Conservation (phyloP, 2,113 vertebrate genomes). For the Ceyx cyanopectus region DNA sequence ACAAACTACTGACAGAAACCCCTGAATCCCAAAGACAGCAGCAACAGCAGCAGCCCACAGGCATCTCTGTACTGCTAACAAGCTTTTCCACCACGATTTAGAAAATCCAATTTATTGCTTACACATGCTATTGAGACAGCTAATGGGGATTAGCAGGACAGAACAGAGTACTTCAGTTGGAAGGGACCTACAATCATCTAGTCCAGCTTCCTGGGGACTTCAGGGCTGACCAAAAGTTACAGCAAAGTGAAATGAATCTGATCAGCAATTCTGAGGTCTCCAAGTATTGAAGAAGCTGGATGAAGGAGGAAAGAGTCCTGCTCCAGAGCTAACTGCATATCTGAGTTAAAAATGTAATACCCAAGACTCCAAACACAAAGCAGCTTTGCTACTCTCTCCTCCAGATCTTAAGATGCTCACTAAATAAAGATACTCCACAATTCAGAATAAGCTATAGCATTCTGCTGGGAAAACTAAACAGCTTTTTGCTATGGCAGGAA, state of each 20-base stretch:
- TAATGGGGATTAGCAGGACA: neutral
- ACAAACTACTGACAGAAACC: neutral
- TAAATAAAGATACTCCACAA: neutral
- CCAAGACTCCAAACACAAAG: neutral
- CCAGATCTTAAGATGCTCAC: neutral
- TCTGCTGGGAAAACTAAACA: neutral
- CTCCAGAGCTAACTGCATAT: neutral
- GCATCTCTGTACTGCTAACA: neutral
- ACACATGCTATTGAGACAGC: neutral
- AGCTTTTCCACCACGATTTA: neutral
- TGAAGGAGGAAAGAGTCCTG: neutral
- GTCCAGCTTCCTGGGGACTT: neutral
- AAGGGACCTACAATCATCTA: neutral
- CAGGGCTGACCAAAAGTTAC: neutral
- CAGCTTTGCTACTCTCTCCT: neutral
- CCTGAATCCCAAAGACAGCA: neutral
- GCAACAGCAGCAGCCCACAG: neutral
- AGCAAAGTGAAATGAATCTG: neutral
- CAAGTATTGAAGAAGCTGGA: neutral
- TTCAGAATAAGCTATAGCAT: neutral
- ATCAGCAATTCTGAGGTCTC: neutral
- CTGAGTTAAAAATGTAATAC: neutral
- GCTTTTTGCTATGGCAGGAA: neutral
- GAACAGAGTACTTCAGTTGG: neutral
- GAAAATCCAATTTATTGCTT: neutral